Evolutionary conservation across 2,888 invertebrate species (phyloP).

Genomic region (Malthinus flaveolus): DNA sequence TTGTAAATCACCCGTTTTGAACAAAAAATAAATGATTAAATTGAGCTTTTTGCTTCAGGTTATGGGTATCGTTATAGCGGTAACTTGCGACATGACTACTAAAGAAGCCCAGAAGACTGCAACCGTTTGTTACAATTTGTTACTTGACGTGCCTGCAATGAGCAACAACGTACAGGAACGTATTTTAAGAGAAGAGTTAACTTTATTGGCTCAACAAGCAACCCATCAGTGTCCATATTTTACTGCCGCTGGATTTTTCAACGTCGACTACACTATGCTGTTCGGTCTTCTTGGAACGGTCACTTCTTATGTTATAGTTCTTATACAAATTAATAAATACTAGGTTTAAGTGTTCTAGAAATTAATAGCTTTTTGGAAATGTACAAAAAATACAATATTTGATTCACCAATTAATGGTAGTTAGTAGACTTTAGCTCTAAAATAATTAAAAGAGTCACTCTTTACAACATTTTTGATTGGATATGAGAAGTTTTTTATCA

Average conservation of each 20-base stretch:
- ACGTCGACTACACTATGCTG: conserved; percentile 26
- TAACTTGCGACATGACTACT: conserved; percentile 30
- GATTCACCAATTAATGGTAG: no score
- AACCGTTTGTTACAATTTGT: conserved; percentile 31
- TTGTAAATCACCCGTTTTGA: no score
- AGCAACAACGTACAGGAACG: conserved; percentile 19
- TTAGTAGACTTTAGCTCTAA: no score
- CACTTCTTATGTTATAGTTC: conserved; percentile 30
- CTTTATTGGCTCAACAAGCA: conserved; percentile 27
- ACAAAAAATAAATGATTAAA: no score
- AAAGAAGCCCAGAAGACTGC: conserved; percentile 33
- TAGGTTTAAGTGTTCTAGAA: no score
- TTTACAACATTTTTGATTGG: no score
- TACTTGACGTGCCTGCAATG: conserved; percentile 29
- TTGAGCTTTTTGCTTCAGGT: conserved; percentile 21
- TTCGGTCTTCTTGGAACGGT: conserved; percentile 28
- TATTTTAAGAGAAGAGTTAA: conserved; percentile 19
- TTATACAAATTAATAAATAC: conserved; percentile 27
- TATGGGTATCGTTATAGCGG: conserved; percentile 31
- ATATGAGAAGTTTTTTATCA: no score
- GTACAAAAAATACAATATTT: no score
- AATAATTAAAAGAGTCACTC: no score
- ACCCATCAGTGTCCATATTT: conserved; percentile 24
- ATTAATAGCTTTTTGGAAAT: no score
- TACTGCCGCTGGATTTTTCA: conserved; percentile 31